Evolutionary conservation across 2,888 invertebrate species (phyloP), one percentile per base, ranked within the genome.

Genomic region (Hydraecia micacea): DNA sequence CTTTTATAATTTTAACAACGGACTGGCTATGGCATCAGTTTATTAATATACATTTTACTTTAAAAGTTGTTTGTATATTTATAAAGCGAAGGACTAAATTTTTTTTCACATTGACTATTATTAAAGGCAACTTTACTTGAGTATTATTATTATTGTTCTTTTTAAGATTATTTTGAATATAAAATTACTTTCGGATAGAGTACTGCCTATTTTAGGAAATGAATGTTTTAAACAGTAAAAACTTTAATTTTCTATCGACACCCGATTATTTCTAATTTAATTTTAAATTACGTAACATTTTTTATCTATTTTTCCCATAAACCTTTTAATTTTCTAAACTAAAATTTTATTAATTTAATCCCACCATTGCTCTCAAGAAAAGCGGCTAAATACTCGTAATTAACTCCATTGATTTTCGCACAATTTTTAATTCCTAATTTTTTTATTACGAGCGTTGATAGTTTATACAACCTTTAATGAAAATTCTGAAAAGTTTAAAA

Each of bases 241-340:
- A 32, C 15, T 15, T 52, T 78, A 55, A 21, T 58, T 66, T 58
- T 69, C 49, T 76, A 60, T 82, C 49, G 8, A 69, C n/a, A 49
- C 13, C n/a, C 9, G 11, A 66, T 21, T 55, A 58, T 60, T 65
- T 36, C 49, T 68, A 62, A 42, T 75, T 68, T 65, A 58, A 25
- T 52, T 77, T 80, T 28, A 11, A 36, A 77, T 76, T 69, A 80
- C 32, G 39, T 69, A 76, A 66, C 42, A 39, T 42, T 69, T 68
- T 36, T 78, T 46, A 62, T 15, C 32, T 32, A 68, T 18, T 62
- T 63, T 60, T 60, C 83, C 78, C 80, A 77, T 80, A 66, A 83
- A 83, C 83, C 80, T 62, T 77, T 42, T 46, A 77, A 25, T 77
- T 77, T 13, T 9, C 58, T 77, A 77, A 66, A 55, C 66, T 77